Conservation (phyloP, 2,888 invertebrate genomes). For the Tenthredo mesomela region DNA sequence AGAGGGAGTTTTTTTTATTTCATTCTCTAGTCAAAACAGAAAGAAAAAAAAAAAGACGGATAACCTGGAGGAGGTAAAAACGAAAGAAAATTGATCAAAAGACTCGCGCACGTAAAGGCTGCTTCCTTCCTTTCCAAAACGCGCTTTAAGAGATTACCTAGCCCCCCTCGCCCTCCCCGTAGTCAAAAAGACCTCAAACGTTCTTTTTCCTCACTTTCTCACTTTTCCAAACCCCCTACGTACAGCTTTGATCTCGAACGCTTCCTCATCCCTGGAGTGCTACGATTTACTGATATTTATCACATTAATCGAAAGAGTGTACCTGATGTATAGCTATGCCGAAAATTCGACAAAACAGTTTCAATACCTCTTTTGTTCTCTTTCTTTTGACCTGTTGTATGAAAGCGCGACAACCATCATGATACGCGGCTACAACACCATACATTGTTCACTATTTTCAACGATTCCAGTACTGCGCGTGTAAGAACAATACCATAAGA, state of each 20-base stretch:
- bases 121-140: constrained; percentile 1
- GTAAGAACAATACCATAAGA: constrained; percentile 23
- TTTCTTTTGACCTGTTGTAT: not conserved
- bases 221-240: not conserved
- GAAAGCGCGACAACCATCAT: not conserved
- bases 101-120: constrained; percentile 15
- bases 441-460: not conserved
- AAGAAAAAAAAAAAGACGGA: not conserved
- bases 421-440: not conserved
- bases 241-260: constrained; percentile 9
- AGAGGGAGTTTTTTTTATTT: not conserved
- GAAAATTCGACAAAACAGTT: not conserved
- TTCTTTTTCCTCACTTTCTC: not conserved
- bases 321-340: not conserved
- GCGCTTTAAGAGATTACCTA: constrained; percentile 21
- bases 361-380: not conserved
- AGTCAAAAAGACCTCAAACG: constrained; percentile 6
- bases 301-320: constrained; percentile 7
- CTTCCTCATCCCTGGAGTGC: not conserved
- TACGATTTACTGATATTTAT: constrained; percentile 7
- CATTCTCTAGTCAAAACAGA: not conserved
- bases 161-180: not conserved
- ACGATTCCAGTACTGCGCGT: not conserved
- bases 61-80: constrained; percentile 64
- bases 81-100: constrained; percentile 61